Evolutionary conservation across 2,797 vertebrate species (phyloP), one percentile per base, ranked within the genome.

Genomic region (Gallinago stenura): DNA sequence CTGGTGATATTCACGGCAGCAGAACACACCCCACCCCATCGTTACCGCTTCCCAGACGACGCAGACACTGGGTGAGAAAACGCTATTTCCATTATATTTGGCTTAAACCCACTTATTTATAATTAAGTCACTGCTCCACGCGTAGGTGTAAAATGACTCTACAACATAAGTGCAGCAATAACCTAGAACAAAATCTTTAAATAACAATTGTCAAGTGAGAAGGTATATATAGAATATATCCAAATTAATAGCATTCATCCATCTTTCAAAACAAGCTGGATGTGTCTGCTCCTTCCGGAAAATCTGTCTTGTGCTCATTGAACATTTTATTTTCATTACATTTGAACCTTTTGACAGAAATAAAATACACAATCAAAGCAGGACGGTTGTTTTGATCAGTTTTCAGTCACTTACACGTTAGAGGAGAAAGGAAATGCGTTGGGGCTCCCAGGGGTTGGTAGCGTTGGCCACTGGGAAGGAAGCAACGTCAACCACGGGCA

Each of bases 181-280:
- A 92, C 28, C 35, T 58, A 80, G 56, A 87, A 90, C 33, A 77
- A 77, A 85, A 91, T 66, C 68, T 70, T 92, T 89, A 93, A 92
- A 92, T 90, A 95, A 77, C 62, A 84, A 80, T 62, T 92, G 78
- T 64, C 77, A 83, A 94, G 69, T 25, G 80, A 80, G 77, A 39
- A 81, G 62, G 73, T 80, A 82, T 24, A 83, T 87, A 92, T 46
- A 83, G 64, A 91, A 91, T 69, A 61, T 65, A 90, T 84, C 54
- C 88, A 93, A 95, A 95, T 72, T 89, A 96, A 92, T 57, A 81
- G 68, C 2, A 10, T 64, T 87, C 85, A 89, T 82, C 86, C 88
- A 72, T 73, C 89, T 81, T 93, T 90, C 93, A 84, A 87, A 96
- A 87, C 83, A 90, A 69, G 66, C 58, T 82, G 75, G 87, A 68